These are phyloP conservation scores for Cepaea hortensis DNA, from an alignment of 2,888 invertebrate genomes.

Conservation along the genomic window DNA sequence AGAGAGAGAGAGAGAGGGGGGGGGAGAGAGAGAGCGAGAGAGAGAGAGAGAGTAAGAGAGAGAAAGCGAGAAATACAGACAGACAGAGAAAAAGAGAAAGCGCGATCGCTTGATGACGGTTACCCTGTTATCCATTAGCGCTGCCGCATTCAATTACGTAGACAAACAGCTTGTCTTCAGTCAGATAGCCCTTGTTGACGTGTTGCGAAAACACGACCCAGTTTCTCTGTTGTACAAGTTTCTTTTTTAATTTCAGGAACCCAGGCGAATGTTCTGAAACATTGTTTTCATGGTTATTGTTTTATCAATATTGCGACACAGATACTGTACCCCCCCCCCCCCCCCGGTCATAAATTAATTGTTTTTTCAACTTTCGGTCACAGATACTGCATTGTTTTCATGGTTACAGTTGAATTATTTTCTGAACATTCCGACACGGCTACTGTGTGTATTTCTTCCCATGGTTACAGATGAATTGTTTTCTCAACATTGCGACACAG, in stretches of 20 bases:
- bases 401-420: too few relatives aligned
- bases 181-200: neutral
- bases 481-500: too few relatives aligned
- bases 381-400: too few relatives aligned
- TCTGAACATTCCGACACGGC: neutral
- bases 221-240: too few relatives aligned
- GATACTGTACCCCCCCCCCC: neutral
- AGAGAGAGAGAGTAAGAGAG: too few relatives aligned
- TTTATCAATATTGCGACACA: neutral
- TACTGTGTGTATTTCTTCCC: neutral
- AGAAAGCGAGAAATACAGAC: too few relatives aligned
- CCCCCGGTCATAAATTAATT: neutral
- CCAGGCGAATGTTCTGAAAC: neutral
- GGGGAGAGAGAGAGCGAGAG: too few relatives aligned
- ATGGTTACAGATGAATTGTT: too few relatives aligned
- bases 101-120: too few relatives aligned
- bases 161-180: conserved; percentile 7
- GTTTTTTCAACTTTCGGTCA: neutral
- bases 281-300: neutral
- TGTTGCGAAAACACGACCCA: neutral
- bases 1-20: too few relatives aligned
- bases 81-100: too few relatives aligned
- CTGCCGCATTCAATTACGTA: conserved; percentile 6
- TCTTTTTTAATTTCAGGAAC: neutral
- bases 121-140: neutral